Evolutionary conservation across 2,888 invertebrate species (phyloP), one percentile per base, ranked within the genome.

Genomic region (Agrilus biguttatus): DNA sequence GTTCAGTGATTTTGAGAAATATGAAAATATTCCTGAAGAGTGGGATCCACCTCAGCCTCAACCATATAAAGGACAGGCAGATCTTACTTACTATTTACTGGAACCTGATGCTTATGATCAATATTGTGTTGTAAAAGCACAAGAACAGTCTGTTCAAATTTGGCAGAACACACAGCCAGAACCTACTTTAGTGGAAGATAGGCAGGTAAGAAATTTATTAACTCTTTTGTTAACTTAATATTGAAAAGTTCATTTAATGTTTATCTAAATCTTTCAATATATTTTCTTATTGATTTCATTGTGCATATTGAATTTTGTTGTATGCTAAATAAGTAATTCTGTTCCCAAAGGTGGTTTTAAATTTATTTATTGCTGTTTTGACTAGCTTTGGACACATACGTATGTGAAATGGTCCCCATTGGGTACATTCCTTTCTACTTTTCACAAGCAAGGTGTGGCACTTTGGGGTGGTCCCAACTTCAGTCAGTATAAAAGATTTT

Each of bases 371-470:
- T 49, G 51, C 47, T 54, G 54, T 19, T 21, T 21, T 21, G 21
- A 5, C 7, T 55, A 91, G 88, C 78, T 85, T 53, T 98, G 97
- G 85, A 95, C 96, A 1, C 95, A 96, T 60, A 90, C 91, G 0
- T 90, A 92, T 55, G 88, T 95, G 2, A 83, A 88, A 54, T 99
- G 97, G 97, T 98, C 98, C 2, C 97, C 97, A 0, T 70, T 92
- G 34, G 98, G 98, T 37, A 95, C 95, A 0, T 98, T 91, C 64
- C 71, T 99, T 52, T 84, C 95, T 1, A 97, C 98, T 0, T 92
- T 96, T 70, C 98, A 99, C 61, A 83, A 83, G 66, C 78, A 85
- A 49, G 98, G 98, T 43, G 91, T 97, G 40, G 93, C 91, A 0
- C 71, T 99, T 37, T 98, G 98, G 98, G 97, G 93, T 14, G 97